Percentiles rank a stretch among this genome's conserved stretches.
Evolutionary conservation across 1,140 invertebrate genomes (phyloP).

Genomic region (Ostrea edulis): DNA sequence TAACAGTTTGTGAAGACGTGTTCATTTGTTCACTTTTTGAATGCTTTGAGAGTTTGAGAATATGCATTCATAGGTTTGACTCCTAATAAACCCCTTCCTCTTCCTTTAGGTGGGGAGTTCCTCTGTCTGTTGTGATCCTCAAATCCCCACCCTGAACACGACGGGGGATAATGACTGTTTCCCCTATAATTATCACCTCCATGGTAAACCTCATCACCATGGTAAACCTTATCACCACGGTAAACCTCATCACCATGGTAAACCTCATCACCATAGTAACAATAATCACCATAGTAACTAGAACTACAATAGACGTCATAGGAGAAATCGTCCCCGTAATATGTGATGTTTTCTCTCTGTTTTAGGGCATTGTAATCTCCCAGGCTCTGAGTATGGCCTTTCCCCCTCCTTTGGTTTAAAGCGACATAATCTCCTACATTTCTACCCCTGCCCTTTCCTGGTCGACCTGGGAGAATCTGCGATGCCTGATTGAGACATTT

Average conservation of each 20-base stretch:
- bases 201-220: too few species aligned
- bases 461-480: neutral
- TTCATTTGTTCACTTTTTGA: conserved; percentile 18
- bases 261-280: conserved; percentile 28
- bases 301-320: neutral
- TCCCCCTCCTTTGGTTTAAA: neutral
- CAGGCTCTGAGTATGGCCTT: too few species aligned
- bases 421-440: neutral
- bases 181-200: neutral
- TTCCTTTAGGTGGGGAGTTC: conserved; percentile 18
- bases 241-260: conserved; percentile 12
- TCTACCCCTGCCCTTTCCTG: neutral
- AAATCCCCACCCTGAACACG: neutral
- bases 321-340: conserved; percentile 13
- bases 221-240: too few species aligned
- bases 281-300: conserved; percentile 10
- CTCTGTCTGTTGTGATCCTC: conserved; percentile 27
- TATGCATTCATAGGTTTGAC: conserved; percentile 37
- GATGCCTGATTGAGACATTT: neutral
- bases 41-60: conserved; percentile 31
- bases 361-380: conserved; percentile 9
- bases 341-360: neutral
- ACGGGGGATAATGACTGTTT: neutral
- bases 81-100: conserved; percentile 40
- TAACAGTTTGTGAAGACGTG: too few species aligned